phyloP scores from a whole-genome alignment of 2,888 invertebrate genomes.

The Drosophila anceps region DNA sequence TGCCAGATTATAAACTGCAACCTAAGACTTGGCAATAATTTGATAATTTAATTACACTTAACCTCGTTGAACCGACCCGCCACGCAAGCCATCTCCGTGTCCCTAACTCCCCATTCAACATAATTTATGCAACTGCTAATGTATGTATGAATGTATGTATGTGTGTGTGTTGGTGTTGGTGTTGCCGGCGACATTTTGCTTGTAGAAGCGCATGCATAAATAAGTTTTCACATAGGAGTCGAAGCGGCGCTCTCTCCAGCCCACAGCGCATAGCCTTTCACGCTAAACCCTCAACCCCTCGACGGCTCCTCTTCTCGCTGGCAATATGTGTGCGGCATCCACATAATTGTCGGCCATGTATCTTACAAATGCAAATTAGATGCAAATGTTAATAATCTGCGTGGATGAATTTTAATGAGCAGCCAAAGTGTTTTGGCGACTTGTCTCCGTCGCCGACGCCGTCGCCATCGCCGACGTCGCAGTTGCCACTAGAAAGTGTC shows the following conservation, averaged over 20 bases:
- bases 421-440: constrained; percentile 74
- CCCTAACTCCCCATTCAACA: constrained; percentile 30
- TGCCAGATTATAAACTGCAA: constrained; percentile 79
- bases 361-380: constrained; percentile 81
- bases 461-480: constrained; percentile 9
- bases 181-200: constrained; percentile 63
- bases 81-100: not conserved
- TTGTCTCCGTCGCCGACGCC: constrained; percentile 42
- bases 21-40: constrained; percentile 80
- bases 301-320: not conserved
- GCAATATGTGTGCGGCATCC: constrained; percentile 74
- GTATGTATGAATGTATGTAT: constrained; percentile 13
- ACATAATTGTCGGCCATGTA: constrained; percentile 81
- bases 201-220: constrained; percentile 77
- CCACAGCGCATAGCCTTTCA: not conserved
- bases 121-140: constrained; percentile 74
- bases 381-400: constrained; percentile 81
- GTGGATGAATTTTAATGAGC: constrained; percentile 80
- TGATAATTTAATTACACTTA: constrained; percentile 81
- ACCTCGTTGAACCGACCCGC: constrained; percentile 70
- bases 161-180: constrained; percentile 40
- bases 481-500: constrained; percentile 51
- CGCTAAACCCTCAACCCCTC: not conserved
- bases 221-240: constrained; percentile 63
- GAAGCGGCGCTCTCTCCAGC: constrained; percentile 19